These are phyloP conservation scores for Scopus umbretta DNA, from an alignment of 2,113 vertebrate genomes.

Conservation along the genomic window DNA sequence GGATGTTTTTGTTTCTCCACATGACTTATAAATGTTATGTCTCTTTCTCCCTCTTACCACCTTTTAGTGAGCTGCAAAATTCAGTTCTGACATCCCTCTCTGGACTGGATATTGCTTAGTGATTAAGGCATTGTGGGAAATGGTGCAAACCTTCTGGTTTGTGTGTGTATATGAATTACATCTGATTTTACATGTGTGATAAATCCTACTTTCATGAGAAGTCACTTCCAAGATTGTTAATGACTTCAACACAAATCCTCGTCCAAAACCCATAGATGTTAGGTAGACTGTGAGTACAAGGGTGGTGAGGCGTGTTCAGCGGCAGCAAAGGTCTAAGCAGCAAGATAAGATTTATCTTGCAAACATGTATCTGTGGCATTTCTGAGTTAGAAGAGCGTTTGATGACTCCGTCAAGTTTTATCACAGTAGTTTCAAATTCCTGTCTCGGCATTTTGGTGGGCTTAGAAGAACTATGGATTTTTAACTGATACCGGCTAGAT, in stretches of 20 bases:
- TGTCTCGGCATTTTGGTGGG: background rate
- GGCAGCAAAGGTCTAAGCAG: background rate
- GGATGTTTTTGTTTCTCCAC: background rate
- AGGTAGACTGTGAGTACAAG: background rate
- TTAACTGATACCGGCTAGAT: background rate
- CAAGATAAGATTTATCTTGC: background rate
- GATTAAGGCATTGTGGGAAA: background rate
- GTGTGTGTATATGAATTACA: background rate
- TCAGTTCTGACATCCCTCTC: background rate
- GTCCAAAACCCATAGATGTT: background rate
- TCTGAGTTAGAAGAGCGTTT: background rate
- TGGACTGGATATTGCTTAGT: background rate
- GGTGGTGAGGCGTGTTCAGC: rapidly evolving
- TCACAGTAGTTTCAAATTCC: background rate
- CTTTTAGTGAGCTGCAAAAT: background rate
- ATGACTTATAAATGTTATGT: background rate
- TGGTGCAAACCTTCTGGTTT: background rate
- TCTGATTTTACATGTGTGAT: background rate
- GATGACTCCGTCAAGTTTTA: background rate
- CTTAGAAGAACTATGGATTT: background rate
- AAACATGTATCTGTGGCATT: background rate
- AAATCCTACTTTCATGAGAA: background rate
- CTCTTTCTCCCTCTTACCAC: background rate
- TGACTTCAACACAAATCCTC: background rate
- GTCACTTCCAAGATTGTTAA: background rate